phyloP scores from a whole-genome alignment of 1,140 invertebrate species.

The Magallana angulata region DNA sequence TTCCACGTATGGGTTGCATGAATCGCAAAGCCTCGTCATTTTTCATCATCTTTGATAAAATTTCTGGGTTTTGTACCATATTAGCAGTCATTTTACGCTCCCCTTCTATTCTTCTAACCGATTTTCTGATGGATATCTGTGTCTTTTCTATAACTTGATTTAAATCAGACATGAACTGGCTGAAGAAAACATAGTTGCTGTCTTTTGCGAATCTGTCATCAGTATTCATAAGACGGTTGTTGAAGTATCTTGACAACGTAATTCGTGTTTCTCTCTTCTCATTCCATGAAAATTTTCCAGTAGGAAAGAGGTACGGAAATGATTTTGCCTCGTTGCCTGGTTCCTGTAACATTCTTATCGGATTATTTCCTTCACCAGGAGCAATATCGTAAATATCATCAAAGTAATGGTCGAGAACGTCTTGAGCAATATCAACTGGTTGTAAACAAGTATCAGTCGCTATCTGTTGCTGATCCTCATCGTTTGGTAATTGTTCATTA shows the following conservation, averaged over 20 bases:
- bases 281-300: too few relatives aligned
- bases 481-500: too few relatives aligned
- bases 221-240: too few relatives aligned
- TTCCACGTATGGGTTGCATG: too few relatives aligned
- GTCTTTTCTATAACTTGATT: background rate
- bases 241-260: too few relatives aligned
- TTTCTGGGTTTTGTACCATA: too few relatives aligned
- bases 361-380: background rate
- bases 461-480: too few relatives aligned
- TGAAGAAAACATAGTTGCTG: background rate
- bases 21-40: too few relatives aligned
- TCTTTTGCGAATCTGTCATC: too few relatives aligned
- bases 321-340: background rate
- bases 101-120: background rate
- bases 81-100: constrained; percentile 24
- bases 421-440: constrained; percentile 57
- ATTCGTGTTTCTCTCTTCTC: too few relatives aligned
- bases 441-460: constrained; percentile 51
- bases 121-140: too few relatives aligned
- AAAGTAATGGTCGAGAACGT: constrained; percentile 46
- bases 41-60: too few relatives aligned
- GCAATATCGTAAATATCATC: constrained; percentile 43
- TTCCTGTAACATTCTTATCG: background rate
- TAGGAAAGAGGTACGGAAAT: background rate
- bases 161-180: background rate